Evolutionary conservation across 2,113 vertebrate genomes (phyloP), one percentile per base, ranked within the genome.

Genomic region (Callipepla squamata): DNA sequence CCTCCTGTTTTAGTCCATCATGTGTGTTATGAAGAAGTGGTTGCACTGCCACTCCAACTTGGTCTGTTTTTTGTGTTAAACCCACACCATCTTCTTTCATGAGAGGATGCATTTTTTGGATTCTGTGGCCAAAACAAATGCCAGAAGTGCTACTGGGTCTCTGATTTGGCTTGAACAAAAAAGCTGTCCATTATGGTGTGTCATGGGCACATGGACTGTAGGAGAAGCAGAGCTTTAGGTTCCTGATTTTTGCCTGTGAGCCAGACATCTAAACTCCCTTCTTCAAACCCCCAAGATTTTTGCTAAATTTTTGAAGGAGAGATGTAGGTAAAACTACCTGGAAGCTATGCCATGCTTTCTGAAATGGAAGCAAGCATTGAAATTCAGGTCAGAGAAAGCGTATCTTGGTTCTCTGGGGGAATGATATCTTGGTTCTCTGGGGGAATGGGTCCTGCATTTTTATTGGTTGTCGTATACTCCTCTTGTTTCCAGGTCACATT

Each of bases 211-310:
- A 26, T 32, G 74, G 66, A 51, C 42, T 87, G 55, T 58, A 77
- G 89, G 82, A 96, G 69, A 36, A 92, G 28, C 47, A 53, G 28
- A 68, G 67, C 84, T 85, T 92, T 87, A 75, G 65, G 26, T 28
- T 65, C 40, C 40, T 79, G 23, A 9, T 75, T 1, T 11, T 23
- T 94, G 70, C 67, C 74, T 89, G 48, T 0, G 2, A 92, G 53
- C 17, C 93, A 91, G 80, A 72, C 58, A 85, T 79, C 38, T 42
- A 72, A 28, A 28, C 25, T 84, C 19, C 47, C 25, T 74, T 69
- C 87, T 67, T 48, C 91, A 86, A 91, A 50, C 40, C 65, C 84
- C 32, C 17, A 10, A 81, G 72, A 69, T 14, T 58, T 83, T 55
- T 70, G 11, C 48, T 85, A 77, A 45, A 84, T 73, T 69, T 79